Percentiles rank a stretch among this genome's conserved stretches.
Conservation (phyloP, 2,888 invertebrate genomes). For the Lasioglossum malachurum region DNA sequence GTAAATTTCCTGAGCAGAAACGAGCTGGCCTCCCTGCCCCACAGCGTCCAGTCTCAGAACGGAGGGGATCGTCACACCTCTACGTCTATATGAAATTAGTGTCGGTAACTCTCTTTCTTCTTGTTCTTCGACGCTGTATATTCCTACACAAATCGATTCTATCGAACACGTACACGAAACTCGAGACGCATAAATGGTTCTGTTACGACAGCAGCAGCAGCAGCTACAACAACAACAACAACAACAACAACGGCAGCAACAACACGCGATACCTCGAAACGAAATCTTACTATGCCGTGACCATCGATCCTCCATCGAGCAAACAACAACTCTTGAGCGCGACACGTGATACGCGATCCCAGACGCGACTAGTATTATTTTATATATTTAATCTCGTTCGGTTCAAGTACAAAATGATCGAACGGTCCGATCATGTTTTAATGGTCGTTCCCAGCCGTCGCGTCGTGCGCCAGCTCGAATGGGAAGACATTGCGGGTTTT, state of each 20-base stretch:
- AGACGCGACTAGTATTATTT: slow-evolving; percentile 5
- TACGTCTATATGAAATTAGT: slow-evolving; percentile 81
- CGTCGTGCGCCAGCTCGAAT: neutral
- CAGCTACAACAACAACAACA: too few species aligned
- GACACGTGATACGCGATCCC: neutral
- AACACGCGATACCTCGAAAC: slow-evolving; percentile 5
- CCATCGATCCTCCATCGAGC: slow-evolving; percentile 7
- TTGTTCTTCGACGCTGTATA: slow-evolving; percentile 7
- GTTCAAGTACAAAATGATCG: slow-evolving; percentile 36
- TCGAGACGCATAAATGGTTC: neutral
- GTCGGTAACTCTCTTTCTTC: slow-evolving; percentile 7
- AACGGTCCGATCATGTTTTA: slow-evolving; percentile 51
- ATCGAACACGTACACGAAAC: neutral
- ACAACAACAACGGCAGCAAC: neutral
- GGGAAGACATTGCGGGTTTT: neutral
- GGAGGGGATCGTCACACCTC: slow-evolving; percentile 81
- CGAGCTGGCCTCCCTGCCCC: slow-evolving; percentile 84
- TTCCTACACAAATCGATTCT: slow-evolving; percentile 23
- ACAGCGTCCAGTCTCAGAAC: slow-evolving; percentile 63
- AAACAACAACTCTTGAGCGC: neutral
- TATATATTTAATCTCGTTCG: slow-evolving; percentile 39
- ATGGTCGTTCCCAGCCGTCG: slow-evolving; percentile 37
- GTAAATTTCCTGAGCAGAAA: slow-evolving; percentile 87
- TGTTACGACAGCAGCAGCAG: neutral
- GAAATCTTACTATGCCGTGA: slow-evolving; percentile 6